Evolutionary conservation across 2,113 vertebrate genomes (phyloP), one percentile per base, ranked within the genome.

Genomic region (Tetrao urogallus): DNA sequence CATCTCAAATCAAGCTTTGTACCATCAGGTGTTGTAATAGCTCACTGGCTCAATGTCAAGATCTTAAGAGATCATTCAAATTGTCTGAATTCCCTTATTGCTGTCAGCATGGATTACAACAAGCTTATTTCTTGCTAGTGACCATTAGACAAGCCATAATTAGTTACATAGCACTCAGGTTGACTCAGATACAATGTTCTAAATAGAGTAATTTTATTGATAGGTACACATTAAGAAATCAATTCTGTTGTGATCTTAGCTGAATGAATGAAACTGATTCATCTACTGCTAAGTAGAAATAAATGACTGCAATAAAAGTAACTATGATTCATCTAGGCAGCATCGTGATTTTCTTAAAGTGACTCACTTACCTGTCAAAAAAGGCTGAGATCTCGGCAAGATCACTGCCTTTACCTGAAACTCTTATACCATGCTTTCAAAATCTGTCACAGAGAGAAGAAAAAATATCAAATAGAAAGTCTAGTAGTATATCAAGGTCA

Each of bases 401-500:
- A 85, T 73, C 71, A 85, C 56, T 52, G 71, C 79, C 71, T 88
- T 91, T 13, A 13, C 80, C 8, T 70, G 58, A 86, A 47, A 8
- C 40, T 76, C 71, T 89, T 74, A 22, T 13, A 18, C 19, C 1
- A 1, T 5, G 30, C n/a, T 88, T 95, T 93, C 32, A 80, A 82
- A 92, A 64, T 74, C 28, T 86, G 56, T 66, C 69, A 71, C 38
- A 72, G 83, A 89, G 28, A 72, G n/a, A 45, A 81, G 36, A 74
- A 74, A 93, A 91, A 75, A 28, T 25, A 93, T 64, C 21, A 91
- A 80, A 77, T 36, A 85, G 32, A 89, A 91, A 82, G 78, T 27
- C 16, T 65, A 76, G 13, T 43, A 38, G 16, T 80, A 32, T 28
- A 82, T 74, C 82, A 92, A 93, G 91, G 91, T 91, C 87, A 91